phyloP scores from a whole-genome alignment of 1,140 invertebrate species.

The Polyergus mexicanus region DNA sequence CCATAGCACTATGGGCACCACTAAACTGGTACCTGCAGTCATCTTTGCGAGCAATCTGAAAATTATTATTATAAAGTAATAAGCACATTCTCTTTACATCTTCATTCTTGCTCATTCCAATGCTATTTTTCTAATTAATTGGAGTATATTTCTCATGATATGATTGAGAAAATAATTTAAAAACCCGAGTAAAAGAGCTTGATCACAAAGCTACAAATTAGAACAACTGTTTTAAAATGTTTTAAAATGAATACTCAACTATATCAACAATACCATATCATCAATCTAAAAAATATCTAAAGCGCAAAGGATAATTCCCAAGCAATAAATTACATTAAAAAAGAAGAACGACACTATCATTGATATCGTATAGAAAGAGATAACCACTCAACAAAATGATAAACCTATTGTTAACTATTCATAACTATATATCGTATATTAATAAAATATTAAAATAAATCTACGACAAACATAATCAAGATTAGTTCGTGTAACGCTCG shows the following conservation, averaged over 20 bases:
- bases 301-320: not conserved
- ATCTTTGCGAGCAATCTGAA: slow-evolving; percentile 86
- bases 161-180: not conserved
- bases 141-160: not conserved
- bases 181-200: not conserved
- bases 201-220: not conserved
- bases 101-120: not conserved
- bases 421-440: not conserved
- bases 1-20: slow-evolving; percentile 99
- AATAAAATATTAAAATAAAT: not conserved
- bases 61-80: slow-evolving; percentile 51
- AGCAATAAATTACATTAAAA: not conserved
- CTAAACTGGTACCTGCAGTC: slow-evolving; percentile 94
- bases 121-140: not conserved
- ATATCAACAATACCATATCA: not conserved
- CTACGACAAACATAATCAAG: not conserved
- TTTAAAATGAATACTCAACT: not conserved
- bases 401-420: slow-evolving; percentile 24
- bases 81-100: not conserved
- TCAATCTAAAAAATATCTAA: not conserved
- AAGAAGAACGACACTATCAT: not conserved
- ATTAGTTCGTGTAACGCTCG: not conserved
- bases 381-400: slow-evolving; percentile 59
- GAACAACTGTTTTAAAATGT: not conserved
- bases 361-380: slow-evolving; percentile 16